Percentiles rank a stretch among this genome's conserved stretches.
Conservation (phyloP, 2,888 invertebrate species). For the Tridacna gigas region DNA sequence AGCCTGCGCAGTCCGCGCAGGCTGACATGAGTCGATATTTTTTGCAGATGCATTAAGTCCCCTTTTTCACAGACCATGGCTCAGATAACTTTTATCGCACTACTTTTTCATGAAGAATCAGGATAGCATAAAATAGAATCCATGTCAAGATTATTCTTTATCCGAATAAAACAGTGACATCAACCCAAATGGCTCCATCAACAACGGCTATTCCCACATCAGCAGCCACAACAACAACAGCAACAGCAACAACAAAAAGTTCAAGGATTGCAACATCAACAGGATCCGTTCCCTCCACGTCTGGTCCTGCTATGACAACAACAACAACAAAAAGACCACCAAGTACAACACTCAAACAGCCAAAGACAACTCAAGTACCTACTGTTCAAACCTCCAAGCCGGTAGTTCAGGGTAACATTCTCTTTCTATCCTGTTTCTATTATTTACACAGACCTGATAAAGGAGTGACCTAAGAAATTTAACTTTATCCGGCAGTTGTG, state of each 20-base stretch:
- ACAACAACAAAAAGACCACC: neutral
- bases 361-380: neutral
- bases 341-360: neutral
- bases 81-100: too few species aligned
- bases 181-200: neutral
- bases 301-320: neutral
- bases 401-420: neutral
- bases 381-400: neutral
- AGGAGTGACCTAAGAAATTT: too few species aligned
- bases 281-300: neutral
- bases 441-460: too few species aligned
- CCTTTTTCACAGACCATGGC: too few species aligned
- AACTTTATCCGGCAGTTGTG: too few species aligned
- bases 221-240: neutral
- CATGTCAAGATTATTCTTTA: too few species aligned
- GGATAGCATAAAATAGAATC: neutral
- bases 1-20: too few species aligned
- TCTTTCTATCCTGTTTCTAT: too few species aligned
- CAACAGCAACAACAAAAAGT: too few species aligned
- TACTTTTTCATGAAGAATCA: neutral
- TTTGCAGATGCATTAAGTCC: too few species aligned
- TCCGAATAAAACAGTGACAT: constrained; percentile 1
- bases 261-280: neutral
- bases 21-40: too few species aligned
- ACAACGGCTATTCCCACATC: neutral